Conservation (phyloP, 2,888 invertebrate genomes). For the Heliconius cydno region DNA sequence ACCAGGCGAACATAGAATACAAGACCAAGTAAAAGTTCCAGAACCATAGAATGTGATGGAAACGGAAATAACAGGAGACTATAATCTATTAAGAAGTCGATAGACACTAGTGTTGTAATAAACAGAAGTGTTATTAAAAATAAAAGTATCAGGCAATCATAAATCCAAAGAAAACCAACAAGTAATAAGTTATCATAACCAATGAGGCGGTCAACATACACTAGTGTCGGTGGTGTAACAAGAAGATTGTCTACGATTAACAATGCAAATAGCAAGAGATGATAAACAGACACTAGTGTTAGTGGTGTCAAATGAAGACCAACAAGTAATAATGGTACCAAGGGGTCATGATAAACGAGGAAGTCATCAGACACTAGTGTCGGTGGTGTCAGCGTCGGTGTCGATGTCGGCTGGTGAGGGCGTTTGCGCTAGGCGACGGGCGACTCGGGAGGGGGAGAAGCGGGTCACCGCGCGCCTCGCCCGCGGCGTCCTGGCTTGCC, state of each 20-base stretch:
- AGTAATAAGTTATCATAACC: too few species aligned
- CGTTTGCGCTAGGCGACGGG: constrained; percentile 54
- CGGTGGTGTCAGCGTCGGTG: constrained; percentile 10
- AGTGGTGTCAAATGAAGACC: background rate
- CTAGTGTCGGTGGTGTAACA: background rate
- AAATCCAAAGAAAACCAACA: background rate
- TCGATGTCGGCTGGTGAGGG: constrained; percentile 39
- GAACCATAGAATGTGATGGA: background rate
- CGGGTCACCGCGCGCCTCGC: constrained; percentile 65
- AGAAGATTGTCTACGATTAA: background rate
- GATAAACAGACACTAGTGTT: background rate
- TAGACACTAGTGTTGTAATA: background rate
- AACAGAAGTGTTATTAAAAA: background rate
- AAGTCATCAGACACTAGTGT: background rate
- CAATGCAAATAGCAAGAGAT: background rate
- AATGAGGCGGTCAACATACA: too few species aligned
- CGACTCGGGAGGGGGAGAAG: constrained; percentile 46
- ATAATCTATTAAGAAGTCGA: background rate
- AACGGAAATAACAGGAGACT: background rate
- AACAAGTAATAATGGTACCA: constrained; percentile 3
- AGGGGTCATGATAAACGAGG: background rate
- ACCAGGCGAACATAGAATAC: background rate
- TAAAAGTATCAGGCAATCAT: background rate
- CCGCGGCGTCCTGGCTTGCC: constrained; percentile 75
- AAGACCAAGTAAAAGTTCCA: background rate